Percentiles rank a stretch among this genome's conserved stretches.
Conservation (phyloP, 2,113 vertebrate species). For the Cyprinodon tularosa region DNA sequence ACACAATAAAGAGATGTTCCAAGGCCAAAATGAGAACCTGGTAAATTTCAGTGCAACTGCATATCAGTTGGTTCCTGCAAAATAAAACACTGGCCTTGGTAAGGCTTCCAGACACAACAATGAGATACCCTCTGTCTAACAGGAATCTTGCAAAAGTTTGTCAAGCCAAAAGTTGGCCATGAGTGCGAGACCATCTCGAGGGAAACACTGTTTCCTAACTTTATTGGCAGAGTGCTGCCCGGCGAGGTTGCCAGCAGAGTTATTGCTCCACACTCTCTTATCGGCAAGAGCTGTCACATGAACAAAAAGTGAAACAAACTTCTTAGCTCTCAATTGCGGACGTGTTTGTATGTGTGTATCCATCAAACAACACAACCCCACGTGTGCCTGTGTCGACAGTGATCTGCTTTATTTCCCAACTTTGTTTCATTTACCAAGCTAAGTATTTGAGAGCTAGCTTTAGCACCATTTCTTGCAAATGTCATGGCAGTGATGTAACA, state of each 20-base stretch:
- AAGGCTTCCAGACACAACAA: background rate
- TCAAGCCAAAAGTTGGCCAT: conserved; percentile 23
- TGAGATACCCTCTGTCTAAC: background rate
- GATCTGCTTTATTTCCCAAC: conserved; percentile 27
- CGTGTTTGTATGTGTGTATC: conserved; percentile 13
- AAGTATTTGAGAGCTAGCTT: conserved; percentile 34
- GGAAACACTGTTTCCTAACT: conserved; percentile 54
- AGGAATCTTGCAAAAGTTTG: background rate
- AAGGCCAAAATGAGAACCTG: background rate
- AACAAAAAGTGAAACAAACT: conserved; percentile 37
- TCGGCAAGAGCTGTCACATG: conserved; percentile 22
- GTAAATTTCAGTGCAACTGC: background rate
- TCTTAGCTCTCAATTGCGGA: conserved; percentile 25
- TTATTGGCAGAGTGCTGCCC: conserved; percentile 14
- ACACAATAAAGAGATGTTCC: background rate
- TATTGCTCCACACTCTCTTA: conserved; percentile 57
- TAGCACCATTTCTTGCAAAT: conserved; percentile 47
- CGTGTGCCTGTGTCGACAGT: background rate
- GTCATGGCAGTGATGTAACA: conserved; percentile 13
- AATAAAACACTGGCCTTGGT: background rate
- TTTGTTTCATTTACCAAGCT: conserved; percentile 9
- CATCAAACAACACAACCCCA: conserved; percentile 15
- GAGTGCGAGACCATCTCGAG: conserved; percentile 23
- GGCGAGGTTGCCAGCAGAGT: conserved; percentile 16
- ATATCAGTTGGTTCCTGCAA: background rate